Percentiles rank a stretch among this genome's conserved stretches.
phyloP scores from a whole-genome alignment of 2,113 vertebrate genomes.

The Tetraodon nigroviridis region DNA sequence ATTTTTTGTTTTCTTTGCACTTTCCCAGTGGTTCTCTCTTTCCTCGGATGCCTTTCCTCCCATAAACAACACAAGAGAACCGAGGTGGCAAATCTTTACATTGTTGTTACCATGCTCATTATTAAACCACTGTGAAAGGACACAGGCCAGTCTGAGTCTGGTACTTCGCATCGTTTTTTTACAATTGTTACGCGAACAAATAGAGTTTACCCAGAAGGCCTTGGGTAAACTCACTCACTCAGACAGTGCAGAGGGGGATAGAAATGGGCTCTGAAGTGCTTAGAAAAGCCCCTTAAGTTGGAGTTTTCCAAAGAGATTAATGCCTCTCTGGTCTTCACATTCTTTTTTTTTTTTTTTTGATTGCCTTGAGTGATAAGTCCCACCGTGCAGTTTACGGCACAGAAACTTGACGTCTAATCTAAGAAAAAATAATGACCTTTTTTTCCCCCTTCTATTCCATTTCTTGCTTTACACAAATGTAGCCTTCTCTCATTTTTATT shows the following conservation, averaged over 20 bases:
- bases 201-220: constrained; percentile 38
- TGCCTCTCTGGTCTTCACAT: constrained; percentile 32
- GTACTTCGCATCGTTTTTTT: constrained; percentile 17
- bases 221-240: constrained; percentile 17
- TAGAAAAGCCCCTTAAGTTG: constrained; percentile 1
- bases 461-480: neutral
- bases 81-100: constrained; percentile 31
- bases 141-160: neutral
- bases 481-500: neutral
- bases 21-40: constrained; percentile 44
- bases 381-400: constrained; percentile 23
- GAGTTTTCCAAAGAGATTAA: constrained; percentile 28
- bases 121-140: constrained; percentile 21
- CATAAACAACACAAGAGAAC: constrained; percentile 13
- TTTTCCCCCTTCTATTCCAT: neutral
- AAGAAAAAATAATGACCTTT: neutral
- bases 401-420: constrained; percentile 3
- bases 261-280: constrained; percentile 31
- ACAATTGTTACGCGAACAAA: constrained; percentile 5
- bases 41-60: constrained; percentile 34
- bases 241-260: constrained; percentile 1
- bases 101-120: constrained; percentile 25
- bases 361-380: constrained; percentile 53
- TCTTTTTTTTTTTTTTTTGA: no score
- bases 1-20: constrained; percentile 51